These are phyloP conservation scores for Cercopithecus mona DNA, from an alignment of 2,113 vertebrate genomes.

Conservation along the genomic window DNA sequence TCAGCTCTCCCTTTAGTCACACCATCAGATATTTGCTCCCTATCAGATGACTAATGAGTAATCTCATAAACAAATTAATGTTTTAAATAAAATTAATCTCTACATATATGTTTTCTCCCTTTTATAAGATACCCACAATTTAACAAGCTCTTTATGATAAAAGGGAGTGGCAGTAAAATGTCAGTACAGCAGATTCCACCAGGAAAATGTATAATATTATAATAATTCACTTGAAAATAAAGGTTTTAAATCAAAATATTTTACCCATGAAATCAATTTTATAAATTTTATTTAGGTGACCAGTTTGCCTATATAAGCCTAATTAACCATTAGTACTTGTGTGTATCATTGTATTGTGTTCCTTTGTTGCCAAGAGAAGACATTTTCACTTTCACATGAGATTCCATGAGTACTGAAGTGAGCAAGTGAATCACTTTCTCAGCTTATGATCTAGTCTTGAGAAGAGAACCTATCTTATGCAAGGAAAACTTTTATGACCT, in stretches of 20 bases:
- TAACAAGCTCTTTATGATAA: not conserved
- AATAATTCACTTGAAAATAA: not conserved
- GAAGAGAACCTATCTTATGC: not conserved
- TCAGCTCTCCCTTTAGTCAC: not conserved
- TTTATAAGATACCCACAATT: not conserved
- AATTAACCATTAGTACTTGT: not conserved
- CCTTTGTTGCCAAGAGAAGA: not conserved
- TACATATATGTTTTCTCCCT: not conserved
- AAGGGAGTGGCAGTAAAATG: not conserved
- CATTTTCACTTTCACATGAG: not conserved
- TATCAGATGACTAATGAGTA: not conserved
- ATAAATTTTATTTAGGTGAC: not conserved
- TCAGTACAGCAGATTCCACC: not conserved
- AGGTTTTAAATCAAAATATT: not conserved
- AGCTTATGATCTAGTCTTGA: not conserved
- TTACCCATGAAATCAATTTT: slow-evolving; percentile 13
- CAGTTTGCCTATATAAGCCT: not conserved
- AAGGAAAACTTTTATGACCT: not conserved
- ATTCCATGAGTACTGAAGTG: not conserved
- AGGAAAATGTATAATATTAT: not conserved
- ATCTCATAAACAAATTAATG: not conserved
- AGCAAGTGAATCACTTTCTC: not conserved
- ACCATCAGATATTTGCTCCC: not conserved
- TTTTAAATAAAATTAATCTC: not conserved
- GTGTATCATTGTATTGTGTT: not conserved